These are phyloP conservation scores for Himalopsyche kuldschensis DNA, from an alignment of 2,888 invertebrate genomes.

Conservation along the genomic window DNA sequence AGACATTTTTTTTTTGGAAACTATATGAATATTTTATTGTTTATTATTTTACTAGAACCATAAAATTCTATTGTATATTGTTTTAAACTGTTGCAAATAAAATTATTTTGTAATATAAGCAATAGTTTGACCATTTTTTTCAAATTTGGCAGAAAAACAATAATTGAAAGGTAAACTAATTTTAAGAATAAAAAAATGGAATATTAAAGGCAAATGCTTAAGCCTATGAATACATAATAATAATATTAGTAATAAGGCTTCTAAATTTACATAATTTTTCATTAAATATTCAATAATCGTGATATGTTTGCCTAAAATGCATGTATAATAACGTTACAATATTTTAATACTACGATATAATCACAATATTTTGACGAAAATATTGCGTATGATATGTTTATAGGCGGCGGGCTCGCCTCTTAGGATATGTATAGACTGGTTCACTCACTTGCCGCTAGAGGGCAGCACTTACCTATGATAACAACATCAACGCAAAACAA, in stretches of 20 bases:
- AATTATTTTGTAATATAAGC: too few species aligned
- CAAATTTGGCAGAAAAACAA: not conserved
- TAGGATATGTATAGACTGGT: constrained; percentile 37
- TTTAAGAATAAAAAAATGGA: not conserved
- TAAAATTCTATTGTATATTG: too few species aligned
- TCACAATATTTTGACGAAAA: constrained; percentile 39
- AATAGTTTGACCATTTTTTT: too few species aligned
- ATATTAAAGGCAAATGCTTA: not conserved
- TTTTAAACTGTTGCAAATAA: too few species aligned
- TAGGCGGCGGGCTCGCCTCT: constrained; percentile 29
- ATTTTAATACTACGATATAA: constrained; percentile 17
- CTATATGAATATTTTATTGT: too few species aligned
- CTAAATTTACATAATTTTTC: not conserved
- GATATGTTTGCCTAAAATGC: constrained; percentile 5
- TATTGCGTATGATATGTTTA: constrained; percentile 36
- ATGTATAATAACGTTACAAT: constrained; percentile 4
- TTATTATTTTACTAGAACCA: too few species aligned
- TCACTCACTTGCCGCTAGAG: constrained; percentile 22
- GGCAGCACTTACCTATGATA: not conserved
- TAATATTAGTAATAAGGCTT: constrained; percentile 6
- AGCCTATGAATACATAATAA: constrained; percentile 3
- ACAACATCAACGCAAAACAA: not conserved
- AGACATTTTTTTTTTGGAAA: too few species aligned
- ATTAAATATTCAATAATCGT: not conserved
- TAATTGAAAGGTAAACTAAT: not conserved